Conservation (phyloP, 2,888 invertebrate genomes). For the Amphipoea lucens region DNA sequence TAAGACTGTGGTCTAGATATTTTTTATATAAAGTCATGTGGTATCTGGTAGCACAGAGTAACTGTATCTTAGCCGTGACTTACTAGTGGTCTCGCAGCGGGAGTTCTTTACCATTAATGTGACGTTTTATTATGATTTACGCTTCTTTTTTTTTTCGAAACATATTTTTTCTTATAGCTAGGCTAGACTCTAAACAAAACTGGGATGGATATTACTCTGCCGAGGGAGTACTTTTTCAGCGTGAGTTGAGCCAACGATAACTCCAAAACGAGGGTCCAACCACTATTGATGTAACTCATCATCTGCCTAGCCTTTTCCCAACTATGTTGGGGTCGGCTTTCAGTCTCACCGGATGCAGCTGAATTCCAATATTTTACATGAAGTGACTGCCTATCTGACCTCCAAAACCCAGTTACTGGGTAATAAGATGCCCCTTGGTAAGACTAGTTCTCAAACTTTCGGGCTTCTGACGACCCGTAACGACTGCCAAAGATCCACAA, state of each 20-base stretch:
- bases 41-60: conserved; percentile 35
- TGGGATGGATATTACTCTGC: neutral
- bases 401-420: no score
- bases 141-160: conserved; percentile 15
- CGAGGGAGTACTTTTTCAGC: neutral
- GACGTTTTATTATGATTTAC: conserved; percentile 56
- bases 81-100: conserved; percentile 54
- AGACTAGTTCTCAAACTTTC: no score
- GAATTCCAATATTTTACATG: no score
- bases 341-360: no score
- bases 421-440: no score
- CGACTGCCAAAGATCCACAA: no score
- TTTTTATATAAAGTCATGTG: conserved; percentile 15
- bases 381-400: no score
- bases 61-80: conserved; percentile 52
- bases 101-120: conserved; percentile 55
- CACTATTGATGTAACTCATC: neutral
- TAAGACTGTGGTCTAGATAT: conserved; percentile 17
- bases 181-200: neutral
- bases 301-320: no score
- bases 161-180: conserved; percentile 8
- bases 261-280: neutral
- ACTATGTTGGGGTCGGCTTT: no score
- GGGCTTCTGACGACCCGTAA: no score
- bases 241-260: neutral